Evolutionary conservation across 2,797 vertebrate genomes (phyloP), one percentile per base, ranked within the genome.

Genomic region (Microctenopoma stevenorrisi): DNA sequence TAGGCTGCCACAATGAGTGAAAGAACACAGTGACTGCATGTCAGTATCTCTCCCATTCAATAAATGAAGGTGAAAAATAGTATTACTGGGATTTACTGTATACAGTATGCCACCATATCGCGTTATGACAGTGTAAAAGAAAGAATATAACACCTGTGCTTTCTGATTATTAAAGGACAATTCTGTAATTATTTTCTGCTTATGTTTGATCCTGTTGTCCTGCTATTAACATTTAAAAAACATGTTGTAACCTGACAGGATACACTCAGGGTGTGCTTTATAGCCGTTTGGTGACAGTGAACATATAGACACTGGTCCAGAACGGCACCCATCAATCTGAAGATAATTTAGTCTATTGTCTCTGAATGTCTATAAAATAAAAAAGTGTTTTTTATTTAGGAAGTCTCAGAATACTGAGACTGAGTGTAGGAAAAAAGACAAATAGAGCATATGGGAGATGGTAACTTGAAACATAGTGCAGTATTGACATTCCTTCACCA

Each of bases 401-500:
- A 47, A 51, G 26, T 50, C 30, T 53, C 26, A 10, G 33, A 22
- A 11, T 40, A 22, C 22, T 22, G 22, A 35, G 44, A 60, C 35
- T 46, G 18, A 52, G 26, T 12, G 4, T 8, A 10, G 25, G 28
- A 51, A 28, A 14, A 26, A 22, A 22, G 22, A 22, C 22, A 22
- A 18, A 60, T 1, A 30, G 13, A 84, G 37, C 88, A 90, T 84
- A 87, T 86, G 88, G 83, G 59, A 84, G 80, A 87, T 52, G 81
- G 88, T 78, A 73, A 86, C 70, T 69, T 79, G 79, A 88, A 88
- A 78, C 79, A 76, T 64, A 51, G 60, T 57, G 58, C 46, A 72
- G 63, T 90, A 91, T 89, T 89, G 90, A 86, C 84, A 89, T 91
- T 88, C 81, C 75, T 85, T 91, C 85, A 79, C 49, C 78, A 74